Evolutionary conservation across 1,140 invertebrate genomes (phyloP).

Genomic region (Dendroctonus valens): DNA sequence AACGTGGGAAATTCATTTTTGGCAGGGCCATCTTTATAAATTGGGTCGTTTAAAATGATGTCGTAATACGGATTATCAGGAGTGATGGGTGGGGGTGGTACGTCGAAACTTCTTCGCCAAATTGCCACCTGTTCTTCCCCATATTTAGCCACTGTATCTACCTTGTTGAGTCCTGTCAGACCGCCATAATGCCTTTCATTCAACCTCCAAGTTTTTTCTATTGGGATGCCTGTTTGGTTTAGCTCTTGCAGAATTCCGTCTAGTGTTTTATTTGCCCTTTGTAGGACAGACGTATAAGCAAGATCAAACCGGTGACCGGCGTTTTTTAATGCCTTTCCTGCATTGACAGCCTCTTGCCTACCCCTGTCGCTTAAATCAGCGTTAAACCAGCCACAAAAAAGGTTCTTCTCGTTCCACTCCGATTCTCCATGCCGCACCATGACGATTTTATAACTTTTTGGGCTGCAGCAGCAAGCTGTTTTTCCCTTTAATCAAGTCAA

Average conservation of each 20-base stretch:
- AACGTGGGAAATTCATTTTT: slow-evolving; percentile 59
- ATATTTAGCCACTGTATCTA: slow-evolving; percentile 66
- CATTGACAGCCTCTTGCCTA: slow-evolving; percentile 63
- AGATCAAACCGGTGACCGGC: slow-evolving; percentile 67
- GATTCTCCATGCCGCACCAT: slow-evolving; percentile 74
- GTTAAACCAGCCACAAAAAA: slow-evolving; percentile 73
- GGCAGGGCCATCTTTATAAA: slow-evolving; percentile 51
- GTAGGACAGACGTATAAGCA: slow-evolving; percentile 66
- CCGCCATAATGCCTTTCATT: slow-evolving; percentile 75
- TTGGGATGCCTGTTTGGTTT: slow-evolving; percentile 58
- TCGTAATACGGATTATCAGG: slow-evolving; percentile 57
- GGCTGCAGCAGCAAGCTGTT: slow-evolving; percentile 9
- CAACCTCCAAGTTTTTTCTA: slow-evolving; percentile 63
- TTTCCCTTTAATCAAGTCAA: slow-evolving; percentile 2
- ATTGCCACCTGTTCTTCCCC: slow-evolving; percentile 66
- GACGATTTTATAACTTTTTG: slow-evolving; percentile 34
- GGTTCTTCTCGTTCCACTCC: slow-evolving; percentile 70
- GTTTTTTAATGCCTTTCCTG: slow-evolving; percentile 69
- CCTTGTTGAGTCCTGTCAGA: slow-evolving; percentile 69
- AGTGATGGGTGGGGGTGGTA: slow-evolving; percentile 63
- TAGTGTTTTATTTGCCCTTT: slow-evolving; percentile 64
- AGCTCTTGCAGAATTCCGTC: slow-evolving; percentile 61
- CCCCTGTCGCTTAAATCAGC: slow-evolving; percentile 59
- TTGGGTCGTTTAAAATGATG: slow-evolving; percentile 55
- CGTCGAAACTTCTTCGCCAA: slow-evolving; percentile 68